Base-by-base conservation (phyloP, 2,113 vertebrate genomes). In the Vombatus ursinus region DNA sequence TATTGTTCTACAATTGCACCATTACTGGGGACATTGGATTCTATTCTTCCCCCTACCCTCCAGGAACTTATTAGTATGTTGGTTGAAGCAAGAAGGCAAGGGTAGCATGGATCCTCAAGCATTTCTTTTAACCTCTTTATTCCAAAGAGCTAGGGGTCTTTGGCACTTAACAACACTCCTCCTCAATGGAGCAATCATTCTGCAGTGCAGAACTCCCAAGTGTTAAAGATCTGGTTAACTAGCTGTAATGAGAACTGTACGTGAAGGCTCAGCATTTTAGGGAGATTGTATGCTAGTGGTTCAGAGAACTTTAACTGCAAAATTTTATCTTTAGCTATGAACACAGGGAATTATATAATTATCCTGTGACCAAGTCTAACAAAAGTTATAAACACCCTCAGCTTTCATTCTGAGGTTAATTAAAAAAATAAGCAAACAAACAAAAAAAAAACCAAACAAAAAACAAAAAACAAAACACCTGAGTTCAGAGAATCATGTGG, bases 251-350 rank as follows among this genome's bases (percentile, higher is more conserved):
- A 92, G 93, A 93, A 37, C 28, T 91, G 11, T 53, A 97, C 93
- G 0, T 0, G 3, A 95, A 89, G 77, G 16, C 84, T 96, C 26
- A 48, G 19, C 9, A 44, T 96, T 97, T 95, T 93, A 22, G 52
- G 91, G 93, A 57, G 96, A 6, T 28, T 90, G 22, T 92, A 93
- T 84, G 53, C 51, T 94, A 91, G 28, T 92, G 93, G 91, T 95
- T 50, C 91, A 95, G 96, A 96, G 52, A 89, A 91, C 44, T 94
- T 50, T 51, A 50, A 50, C 54, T 37, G 47, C 0, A 47, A 50
- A 96, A 22, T 26, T 91, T 95, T 95, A 96, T 93, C 23, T 51
- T 95, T 50, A 94, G 1, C 97, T 95, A 93, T 3, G 8, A 31
- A 47, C 92, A 47, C 96, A 92, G 95, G 93, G 24, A 77, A 1